Percentiles rank a stretch among this genome's conserved stretches.
Conservation (phyloP, 1,140 invertebrate genomes). For the Ips nitidus region DNA sequence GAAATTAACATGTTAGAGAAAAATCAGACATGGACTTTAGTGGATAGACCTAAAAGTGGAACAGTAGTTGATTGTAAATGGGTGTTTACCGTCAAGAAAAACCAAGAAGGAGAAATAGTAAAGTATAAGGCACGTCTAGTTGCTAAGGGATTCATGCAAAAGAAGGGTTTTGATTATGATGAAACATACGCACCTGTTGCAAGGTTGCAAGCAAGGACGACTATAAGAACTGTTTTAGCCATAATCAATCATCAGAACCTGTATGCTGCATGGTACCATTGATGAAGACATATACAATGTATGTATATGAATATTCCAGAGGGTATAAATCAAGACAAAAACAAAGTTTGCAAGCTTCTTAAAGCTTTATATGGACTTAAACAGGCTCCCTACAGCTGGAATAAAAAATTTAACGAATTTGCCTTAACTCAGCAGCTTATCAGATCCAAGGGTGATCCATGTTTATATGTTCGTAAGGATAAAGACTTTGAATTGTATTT, state of each 20-base stretch:
- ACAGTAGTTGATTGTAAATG: constrained; percentile 38
- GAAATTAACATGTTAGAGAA: constrained; percentile 37
- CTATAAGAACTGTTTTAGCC: constrained; percentile 44
- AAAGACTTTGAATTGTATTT: neutral
- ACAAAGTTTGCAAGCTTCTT: constrained; percentile 33
- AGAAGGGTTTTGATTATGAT: no score
- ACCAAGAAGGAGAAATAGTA: neutral
- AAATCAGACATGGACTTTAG: constrained; percentile 48
- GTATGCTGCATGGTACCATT: constrained; percentile 21
- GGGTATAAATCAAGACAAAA: constrained; percentile 22
- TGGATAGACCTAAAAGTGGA: constrained; percentile 39
- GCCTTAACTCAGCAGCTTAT: neutral
- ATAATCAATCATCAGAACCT: constrained; percentile 37
- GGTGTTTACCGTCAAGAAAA: constrained; percentile 49
- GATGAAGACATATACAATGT: constrained; percentile 26
- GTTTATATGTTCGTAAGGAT: neutral
- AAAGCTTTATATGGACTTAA: constrained; percentile 51
- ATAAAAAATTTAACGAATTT: constrained; percentile 41
- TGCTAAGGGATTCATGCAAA: constrained; percentile 49
- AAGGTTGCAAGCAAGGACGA: constrained; percentile 25
- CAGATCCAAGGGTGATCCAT: neutral
- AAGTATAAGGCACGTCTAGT: constrained; percentile 52
- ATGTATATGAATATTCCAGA: constrained; percentile 40
- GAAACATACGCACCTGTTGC: constrained; percentile 42
- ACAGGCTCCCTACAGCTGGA: constrained; percentile 47